Evolutionary conservation across 2,797 vertebrate genomes (phyloP).

Genomic region (Hafferia zeledoni): DNA sequence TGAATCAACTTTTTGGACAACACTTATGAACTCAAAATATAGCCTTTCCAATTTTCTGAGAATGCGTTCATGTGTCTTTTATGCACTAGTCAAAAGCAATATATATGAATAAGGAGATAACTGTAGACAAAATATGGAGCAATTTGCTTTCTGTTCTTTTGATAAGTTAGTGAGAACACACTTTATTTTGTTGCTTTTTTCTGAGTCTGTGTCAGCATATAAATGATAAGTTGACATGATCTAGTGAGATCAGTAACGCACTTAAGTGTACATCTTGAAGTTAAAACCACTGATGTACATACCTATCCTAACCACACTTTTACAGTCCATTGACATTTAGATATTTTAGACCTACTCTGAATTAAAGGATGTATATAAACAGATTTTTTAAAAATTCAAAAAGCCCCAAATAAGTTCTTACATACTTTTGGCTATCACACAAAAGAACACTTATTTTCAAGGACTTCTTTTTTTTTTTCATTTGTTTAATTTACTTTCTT

Average conservation of each 20-base stretch:
- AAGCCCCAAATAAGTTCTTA: neutral
- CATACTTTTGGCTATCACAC: accelerated
- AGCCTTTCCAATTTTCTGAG: neutral
- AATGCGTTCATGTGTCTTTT: neutral
- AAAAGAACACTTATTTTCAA: neutral
- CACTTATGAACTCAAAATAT: neutral
- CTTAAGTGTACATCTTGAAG: neutral
- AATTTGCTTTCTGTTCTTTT: neutral
- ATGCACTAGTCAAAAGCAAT: neutral
- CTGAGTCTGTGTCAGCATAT: neutral
- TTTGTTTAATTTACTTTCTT: neutral
- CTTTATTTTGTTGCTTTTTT: neutral
- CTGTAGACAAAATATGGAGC: neutral
- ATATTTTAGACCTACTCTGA: neutral
- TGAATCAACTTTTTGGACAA: neutral
- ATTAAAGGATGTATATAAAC: neutral
- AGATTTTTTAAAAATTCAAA: neutral
- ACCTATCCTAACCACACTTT: neutral
- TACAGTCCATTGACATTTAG: neutral
- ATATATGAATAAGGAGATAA: neutral
- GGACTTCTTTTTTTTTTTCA: neutral
- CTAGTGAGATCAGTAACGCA: neutral
- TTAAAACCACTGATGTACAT: neutral
- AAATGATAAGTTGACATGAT: neutral
- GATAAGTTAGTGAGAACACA: neutral